phyloP scores from a whole-genome alignment of 2,888 invertebrate genomes.

The Nomada fucata region DNA sequence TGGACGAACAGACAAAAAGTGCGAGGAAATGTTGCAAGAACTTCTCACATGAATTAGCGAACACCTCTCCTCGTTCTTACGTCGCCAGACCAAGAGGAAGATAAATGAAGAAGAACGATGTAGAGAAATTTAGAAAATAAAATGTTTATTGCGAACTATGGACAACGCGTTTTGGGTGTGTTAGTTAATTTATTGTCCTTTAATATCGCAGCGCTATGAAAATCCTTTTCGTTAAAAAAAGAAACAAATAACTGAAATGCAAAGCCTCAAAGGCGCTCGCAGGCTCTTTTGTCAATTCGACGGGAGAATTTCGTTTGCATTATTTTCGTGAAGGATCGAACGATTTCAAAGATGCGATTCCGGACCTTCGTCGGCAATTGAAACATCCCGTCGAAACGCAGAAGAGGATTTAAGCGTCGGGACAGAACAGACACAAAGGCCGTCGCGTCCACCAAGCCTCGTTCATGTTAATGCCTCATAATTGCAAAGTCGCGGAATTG shows the following conservation, averaged over 20 bases:
- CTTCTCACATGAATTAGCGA: background rate
- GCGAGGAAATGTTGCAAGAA: background rate
- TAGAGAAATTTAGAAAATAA: background rate
- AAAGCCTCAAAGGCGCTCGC: too few relatives aligned
- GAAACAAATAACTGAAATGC: too few relatives aligned
- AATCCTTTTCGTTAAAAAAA: too few relatives aligned
- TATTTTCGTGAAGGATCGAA: background rate
- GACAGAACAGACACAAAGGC: background rate
- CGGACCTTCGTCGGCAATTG: background rate
- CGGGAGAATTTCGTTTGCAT: background rate
- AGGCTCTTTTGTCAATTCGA: too few relatives aligned
- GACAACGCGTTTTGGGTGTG: too few relatives aligned
- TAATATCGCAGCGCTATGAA: too few relatives aligned
- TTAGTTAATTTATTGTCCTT: too few relatives aligned
- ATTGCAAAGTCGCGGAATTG: constrained; percentile 5
- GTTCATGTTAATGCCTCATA: constrained; percentile 6
- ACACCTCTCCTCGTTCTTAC: background rate
- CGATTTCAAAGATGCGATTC: background rate
- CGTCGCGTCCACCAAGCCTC: background rate
- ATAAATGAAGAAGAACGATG: background rate
- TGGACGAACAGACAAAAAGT: background rate
- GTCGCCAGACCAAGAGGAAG: background rate
- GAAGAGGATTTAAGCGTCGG: background rate
- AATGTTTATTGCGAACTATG: background rate
- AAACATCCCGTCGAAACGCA: background rate